Evolutionary conservation across 37 sponge, comb jelly and placozoan species (phyloP).

Genomic region (Aphrocallistes beatrix): DNA sequence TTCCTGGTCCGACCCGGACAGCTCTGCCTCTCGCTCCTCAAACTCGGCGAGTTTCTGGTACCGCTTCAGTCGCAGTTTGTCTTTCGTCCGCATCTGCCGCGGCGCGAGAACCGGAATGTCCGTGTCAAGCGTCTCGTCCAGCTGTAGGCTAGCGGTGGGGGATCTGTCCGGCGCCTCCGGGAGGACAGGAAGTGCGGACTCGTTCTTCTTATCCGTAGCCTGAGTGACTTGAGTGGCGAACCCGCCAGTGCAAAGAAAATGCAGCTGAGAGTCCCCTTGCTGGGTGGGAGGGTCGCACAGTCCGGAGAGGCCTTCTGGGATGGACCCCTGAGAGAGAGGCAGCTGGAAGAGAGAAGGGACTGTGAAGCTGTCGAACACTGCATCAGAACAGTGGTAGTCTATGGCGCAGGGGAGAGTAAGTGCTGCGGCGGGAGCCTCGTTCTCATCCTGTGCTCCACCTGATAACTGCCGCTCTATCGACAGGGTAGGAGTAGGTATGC

Average conservation of each 20-base stretch:
- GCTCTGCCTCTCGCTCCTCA: constrained; percentile 80
- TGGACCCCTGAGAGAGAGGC: background rate
- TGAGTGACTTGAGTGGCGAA: background rate
- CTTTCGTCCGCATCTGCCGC: background rate
- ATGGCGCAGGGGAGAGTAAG: no score
- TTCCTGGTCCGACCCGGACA: constrained; percentile 56
- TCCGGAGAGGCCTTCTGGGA: background rate
- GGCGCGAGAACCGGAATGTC: background rate
- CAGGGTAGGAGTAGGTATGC: no score
- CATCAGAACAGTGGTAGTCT: no score
- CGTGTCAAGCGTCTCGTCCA: background rate
- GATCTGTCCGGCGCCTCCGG: background rate
- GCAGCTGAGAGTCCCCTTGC: background rate
- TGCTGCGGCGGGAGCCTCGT: no score
- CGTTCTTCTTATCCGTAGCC: no score
- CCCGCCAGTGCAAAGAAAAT: background rate
- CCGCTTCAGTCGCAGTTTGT: background rate
- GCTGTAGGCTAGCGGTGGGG: background rate
- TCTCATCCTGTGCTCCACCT: no score
- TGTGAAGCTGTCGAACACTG: background rate
- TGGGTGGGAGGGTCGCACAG: background rate
- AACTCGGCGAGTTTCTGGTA: constrained; percentile 43
- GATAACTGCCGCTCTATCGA: no score
- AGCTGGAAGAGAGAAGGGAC: background rate
- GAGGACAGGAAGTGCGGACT: background rate